Base-by-base conservation (phyloP, 2,113 vertebrate genomes). In the Actenoides hombroni region DNA sequence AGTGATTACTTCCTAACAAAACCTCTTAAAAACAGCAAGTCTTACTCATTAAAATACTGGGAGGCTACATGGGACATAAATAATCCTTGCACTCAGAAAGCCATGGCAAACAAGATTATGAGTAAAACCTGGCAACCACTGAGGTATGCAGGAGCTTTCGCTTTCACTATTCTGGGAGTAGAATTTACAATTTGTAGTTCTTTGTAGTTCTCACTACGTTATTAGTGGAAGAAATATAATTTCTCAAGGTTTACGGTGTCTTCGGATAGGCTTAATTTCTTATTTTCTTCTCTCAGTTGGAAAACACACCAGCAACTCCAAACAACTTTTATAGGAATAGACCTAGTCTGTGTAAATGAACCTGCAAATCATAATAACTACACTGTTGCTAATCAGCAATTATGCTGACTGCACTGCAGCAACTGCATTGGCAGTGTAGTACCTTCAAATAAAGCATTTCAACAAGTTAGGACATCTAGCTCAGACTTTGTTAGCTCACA, bases 391-490 rank as follows among this genome's bases (percentile, higher is more conserved):
- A 12, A 40, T 35, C 39, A 49, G 28, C 23, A 13, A 13, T 31
- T 69, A 18, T 8, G 7, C 4, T 11, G 40, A 57, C 13, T 20
- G 63, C 61, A 44, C 31, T 71, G 31, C 21, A 78, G 40, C 26
- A 71, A 29, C 10, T 10, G 1, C 2, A 14, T 0, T 39, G 49
- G 21, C 21, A n/a, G 6, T 3, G 5, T 7, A 6, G 6, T 3
- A 28, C 9, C 23, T 31, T 17, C 13, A 13, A 9, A 16, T 21
- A 28, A 49, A 68, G 13, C n/a, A 25, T 57, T 35, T 67, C 33
- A 76, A 33, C 46, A 57, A 61, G 35, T 10, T 13, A 4, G 11
- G 21, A 46, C 33, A 49, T 11, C n/a, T 6, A 6, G 5, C 14
- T 89, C 70, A 44, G 25, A 23, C 11, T 35, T 57, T 16, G 12